Conservation (phyloP, 1,140 invertebrate genomes). For the Drosophila kohkoa region DNA sequence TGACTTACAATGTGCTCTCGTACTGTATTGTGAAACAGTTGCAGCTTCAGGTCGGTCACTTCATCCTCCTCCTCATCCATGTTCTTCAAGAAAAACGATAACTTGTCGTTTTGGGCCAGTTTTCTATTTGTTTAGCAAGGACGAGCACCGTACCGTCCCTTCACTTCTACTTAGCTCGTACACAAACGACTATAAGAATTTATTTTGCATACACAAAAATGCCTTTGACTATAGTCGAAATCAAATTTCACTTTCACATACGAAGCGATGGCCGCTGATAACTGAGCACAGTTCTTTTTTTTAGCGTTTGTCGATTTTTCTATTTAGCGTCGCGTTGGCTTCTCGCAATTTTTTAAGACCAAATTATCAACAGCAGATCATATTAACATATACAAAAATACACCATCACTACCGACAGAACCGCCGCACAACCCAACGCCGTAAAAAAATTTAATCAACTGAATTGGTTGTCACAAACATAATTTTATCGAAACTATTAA, state of each 20-base stretch:
- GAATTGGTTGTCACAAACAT: slow-evolving; percentile 47
- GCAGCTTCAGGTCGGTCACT: slow-evolving; percentile 91
- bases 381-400: slow-evolving; percentile 14
- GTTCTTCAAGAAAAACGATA: slow-evolving; percentile 63
- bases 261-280: slow-evolving; percentile 1
- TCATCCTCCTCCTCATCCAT: slow-evolving; percentile 87
- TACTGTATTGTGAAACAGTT: slow-evolving; percentile 96
- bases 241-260: slow-evolving; percentile 51
- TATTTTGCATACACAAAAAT: slow-evolving; percentile 12
- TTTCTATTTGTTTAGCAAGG: slow-evolving; percentile 41
- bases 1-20: slow-evolving; percentile 95
- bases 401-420: slow-evolving; percentile 13
- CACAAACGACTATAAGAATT: slow-evolving; percentile 11
- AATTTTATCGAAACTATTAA: slow-evolving; percentile 16
- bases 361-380: slow-evolving; percentile 12
- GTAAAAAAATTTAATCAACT: slow-evolving; percentile 47
- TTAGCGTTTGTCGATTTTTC: slow-evolving; percentile 5
- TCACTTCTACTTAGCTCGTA: slow-evolving; percentile 8
- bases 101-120: slow-evolving; percentile 73
- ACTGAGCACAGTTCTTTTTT: slow-evolving; percentile 9
- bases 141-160: not conserved
- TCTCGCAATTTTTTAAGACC: slow-evolving; percentile 16
- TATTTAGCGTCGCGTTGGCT: slow-evolving; percentile 6
- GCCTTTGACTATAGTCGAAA: slow-evolving; percentile 16
- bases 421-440: slow-evolving; percentile 13